Evolutionary conservation across 2,888 invertebrate species (phyloP).

Genomic region (Arrhopalites spinosus): DNA sequence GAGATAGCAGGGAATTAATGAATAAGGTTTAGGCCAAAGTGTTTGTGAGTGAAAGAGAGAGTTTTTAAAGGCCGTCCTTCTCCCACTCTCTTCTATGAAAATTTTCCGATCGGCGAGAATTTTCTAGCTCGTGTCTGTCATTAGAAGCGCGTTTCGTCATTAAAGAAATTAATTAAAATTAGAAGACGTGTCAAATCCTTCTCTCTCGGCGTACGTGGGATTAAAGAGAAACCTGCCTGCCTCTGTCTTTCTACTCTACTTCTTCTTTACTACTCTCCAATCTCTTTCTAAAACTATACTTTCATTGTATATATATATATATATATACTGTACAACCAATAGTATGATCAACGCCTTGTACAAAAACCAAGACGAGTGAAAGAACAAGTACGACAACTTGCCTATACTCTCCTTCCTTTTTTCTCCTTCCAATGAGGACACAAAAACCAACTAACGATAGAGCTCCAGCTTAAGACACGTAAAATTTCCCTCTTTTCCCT

Average conservation of each 20-base stretch:
- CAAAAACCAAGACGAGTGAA: too few relatives aligned
- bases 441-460: too few relatives aligned
- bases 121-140: conserved; percentile 50
- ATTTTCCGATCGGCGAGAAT: conserved; percentile 51
- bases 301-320: not conserved
- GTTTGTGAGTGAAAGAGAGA: conserved; percentile 29
- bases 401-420: not conserved
- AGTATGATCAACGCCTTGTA: not conserved
- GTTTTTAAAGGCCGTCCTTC: conserved; percentile 38
- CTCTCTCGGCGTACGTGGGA: conserved; percentile 45
- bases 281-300: not conserved
- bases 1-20: conserved; percentile 51
- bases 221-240: conserved; percentile 50
- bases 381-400: conserved; percentile 22
- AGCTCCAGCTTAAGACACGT: too few relatives aligned
- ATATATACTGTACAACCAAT: too few relatives aligned
- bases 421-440: too few relatives aligned
- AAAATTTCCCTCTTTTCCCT: too few relatives aligned
- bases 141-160: conserved; percentile 51
- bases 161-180: conserved; percentile 53
- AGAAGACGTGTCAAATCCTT: conserved; percentile 50
- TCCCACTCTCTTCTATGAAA: conserved; percentile 31
- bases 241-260: conserved; percentile 22
- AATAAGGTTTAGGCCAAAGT: conserved; percentile 46
- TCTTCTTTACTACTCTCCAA: not conserved